These are phyloP conservation scores for Calameuta filiformis DNA, from an alignment of 2,888 invertebrate genomes.

Conservation along the genomic window DNA sequence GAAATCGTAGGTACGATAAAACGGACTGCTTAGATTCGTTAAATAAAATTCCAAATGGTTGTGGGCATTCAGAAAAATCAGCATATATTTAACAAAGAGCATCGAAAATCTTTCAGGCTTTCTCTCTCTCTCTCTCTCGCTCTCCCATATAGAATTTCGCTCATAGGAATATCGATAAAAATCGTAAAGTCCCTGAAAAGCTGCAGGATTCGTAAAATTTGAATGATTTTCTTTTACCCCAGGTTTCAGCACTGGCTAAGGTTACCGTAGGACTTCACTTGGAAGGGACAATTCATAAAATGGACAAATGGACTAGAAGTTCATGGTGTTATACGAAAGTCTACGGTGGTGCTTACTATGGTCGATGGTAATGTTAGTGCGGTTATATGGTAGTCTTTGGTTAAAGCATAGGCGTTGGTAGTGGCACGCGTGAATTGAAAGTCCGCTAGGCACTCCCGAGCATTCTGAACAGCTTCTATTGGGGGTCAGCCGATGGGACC, in stretches of 20 bases:
- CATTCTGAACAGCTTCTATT: slow-evolving; percentile 38
- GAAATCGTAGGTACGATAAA: neutral
- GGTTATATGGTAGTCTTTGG: no score
- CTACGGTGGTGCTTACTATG: neutral
- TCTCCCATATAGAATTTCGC: neutral
- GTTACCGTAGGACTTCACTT: no score
- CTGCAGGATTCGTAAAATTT: slow-evolving; percentile 14
- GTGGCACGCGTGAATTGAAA: slow-evolving; percentile 35
- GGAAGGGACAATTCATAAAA: no score
- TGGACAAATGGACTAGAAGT: no score
- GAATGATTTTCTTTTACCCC: neutral
- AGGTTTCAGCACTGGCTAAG: neutral
- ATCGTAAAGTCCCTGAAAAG: slow-evolving; percentile 40
- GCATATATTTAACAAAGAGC: slow-evolving; percentile 39
- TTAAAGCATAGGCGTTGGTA: slow-evolving; percentile 2
- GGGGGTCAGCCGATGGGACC: neutral
- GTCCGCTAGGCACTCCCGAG: slow-evolving; percentile 33
- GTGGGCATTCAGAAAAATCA: slow-evolving; percentile 33
- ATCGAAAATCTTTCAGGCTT: neutral
- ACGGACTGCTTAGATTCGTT: neutral
- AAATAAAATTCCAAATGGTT: slow-evolving; percentile 2
- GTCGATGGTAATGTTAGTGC: no score
- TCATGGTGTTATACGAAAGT: no score
- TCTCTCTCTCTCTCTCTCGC: neutral
- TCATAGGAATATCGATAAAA: slow-evolving; percentile 37